Base-by-base conservation (phyloP, 2,888 invertebrate genomes). In the Drosophila nigricruria region DNA sequence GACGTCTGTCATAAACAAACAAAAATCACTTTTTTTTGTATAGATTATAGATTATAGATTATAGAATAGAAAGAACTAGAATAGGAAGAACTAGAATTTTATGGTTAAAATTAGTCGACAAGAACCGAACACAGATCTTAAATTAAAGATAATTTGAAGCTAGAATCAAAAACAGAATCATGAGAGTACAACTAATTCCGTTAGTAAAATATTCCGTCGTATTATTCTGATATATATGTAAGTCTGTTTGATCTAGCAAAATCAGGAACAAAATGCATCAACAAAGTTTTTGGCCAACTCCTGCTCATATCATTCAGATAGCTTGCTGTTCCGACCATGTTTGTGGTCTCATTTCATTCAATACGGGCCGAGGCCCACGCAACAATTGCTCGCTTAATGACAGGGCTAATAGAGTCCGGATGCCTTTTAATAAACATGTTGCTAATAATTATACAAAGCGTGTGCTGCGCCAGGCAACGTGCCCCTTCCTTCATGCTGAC, bases 381-480 rank as follows among this genome's bases (percentile, higher is more conserved):
- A 18, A 27, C 47, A 27, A 5, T n/a, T n/a, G n/a, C 18, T n/a
- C 10, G 47, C 12, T 0, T 27, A 27, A 47, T 27, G 47, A 47
- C 18, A 49, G 12, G 30, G 30, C 47, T 30, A 30, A 49, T 49
- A 18, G 30, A 49, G 47, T 49, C 30, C 47, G 47, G 47, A 3
- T 49, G 18, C 6, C 30, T 30, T 30, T 49, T 30, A 49, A 49
- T 49, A 49, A 30, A 18, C 47, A 18, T 47, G 2, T 18, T 30
- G 12, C 18, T 30, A 18, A 30, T 30, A 49, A 49, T 49, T 49
- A 49, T 49, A 30, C 30, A 49, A 49, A 18, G 47, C 12, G 18
- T 5, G 27, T 9, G 47, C 45, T 3, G 23, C 23, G 16, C 5
- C 27, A 18, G n/a, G 47, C 47, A 47, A 27, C 27, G 27, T n/a